phyloP scores from a whole-genome alignment of 2,113 vertebrate species.

The Sarotherodon lohbergeri region DNA sequence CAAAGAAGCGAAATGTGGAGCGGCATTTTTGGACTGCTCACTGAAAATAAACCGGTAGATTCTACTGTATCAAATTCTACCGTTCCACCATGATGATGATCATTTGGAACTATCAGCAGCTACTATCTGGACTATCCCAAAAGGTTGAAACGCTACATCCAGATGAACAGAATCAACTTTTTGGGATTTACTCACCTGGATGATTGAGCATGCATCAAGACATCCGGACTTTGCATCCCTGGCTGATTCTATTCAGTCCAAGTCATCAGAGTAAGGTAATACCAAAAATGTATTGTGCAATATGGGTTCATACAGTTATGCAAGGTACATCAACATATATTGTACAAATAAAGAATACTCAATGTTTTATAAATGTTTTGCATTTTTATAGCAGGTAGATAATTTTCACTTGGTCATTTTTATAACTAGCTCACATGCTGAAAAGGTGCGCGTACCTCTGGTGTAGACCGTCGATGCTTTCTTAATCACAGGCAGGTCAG shows the following conservation, averaged over 20 bases:
- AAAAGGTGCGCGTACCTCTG: neutral
- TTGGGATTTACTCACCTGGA: neutral
- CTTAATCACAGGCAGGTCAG: neutral
- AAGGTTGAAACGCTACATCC: neutral
- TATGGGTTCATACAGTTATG: neutral
- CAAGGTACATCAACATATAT: neutral
- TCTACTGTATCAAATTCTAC: neutral
- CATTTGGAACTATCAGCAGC: neutral
- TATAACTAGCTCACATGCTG: neutral
- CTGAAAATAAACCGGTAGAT: neutral
- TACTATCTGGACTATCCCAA: accelerated
- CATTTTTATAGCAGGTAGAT: neutral
- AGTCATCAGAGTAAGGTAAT: neutral
- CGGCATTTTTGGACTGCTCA: neutral
- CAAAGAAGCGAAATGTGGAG: neutral
- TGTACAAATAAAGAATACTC: neutral
- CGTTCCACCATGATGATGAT: neutral
- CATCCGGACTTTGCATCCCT: accelerated
- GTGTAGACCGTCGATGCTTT: neutral
- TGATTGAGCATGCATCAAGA: neutral
- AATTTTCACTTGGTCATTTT: accelerated
- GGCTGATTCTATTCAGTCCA: neutral
- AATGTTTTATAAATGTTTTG: neutral
- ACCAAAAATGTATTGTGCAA: neutral
- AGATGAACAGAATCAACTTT: neutral